A percentile compares a stretch with the other conserved stretches of the same genome.
Evolutionary conservation across 2,888 invertebrate species (phyloP).

Genomic region (Omphaloscelis lunosa): DNA sequence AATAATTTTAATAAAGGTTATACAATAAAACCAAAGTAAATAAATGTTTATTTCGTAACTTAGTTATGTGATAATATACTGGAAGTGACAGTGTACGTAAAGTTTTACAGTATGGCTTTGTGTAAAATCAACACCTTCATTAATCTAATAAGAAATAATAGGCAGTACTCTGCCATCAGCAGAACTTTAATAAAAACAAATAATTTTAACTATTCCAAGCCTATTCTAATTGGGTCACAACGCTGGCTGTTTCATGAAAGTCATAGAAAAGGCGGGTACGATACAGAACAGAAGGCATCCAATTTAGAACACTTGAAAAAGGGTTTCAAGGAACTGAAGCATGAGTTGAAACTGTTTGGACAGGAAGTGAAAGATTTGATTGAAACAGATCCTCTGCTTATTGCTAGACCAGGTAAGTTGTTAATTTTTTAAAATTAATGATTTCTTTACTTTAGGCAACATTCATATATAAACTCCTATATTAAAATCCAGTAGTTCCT

Average conservation of each 20-base stretch:
- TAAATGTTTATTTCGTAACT: slow-evolving; percentile 21
- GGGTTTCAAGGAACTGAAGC: slow-evolving; percentile 92
- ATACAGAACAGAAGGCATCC: slow-evolving; percentile 81
- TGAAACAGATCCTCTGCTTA: slow-evolving; percentile 91
- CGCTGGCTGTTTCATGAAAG: slow-evolving; percentile 90
- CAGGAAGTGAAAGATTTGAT: slow-evolving; percentile 93
- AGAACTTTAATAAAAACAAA: slow-evolving; percentile 69
- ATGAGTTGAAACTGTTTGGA: slow-evolving; percentile 92
- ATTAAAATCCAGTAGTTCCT: background rate
- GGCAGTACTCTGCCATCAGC: slow-evolving; percentile 72
- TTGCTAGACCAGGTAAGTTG: slow-evolving; percentile 88
- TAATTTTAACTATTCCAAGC: slow-evolving; percentile 61
- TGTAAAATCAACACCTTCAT: slow-evolving; percentile 66
- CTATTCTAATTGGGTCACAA: slow-evolving; percentile 69
- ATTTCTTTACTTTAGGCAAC: background rate
- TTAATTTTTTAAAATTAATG: background rate
- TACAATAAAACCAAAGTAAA: slow-evolving; percentile 17
- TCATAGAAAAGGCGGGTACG: slow-evolving; percentile 92
- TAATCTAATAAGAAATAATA: slow-evolving; percentile 65
- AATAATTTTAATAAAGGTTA: slow-evolving; percentile 28
- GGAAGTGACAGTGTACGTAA: slow-evolving; percentile 10
- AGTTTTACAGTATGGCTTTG: slow-evolving; percentile 65
- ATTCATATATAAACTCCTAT: background rate
- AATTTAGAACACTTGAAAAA: slow-evolving; percentile 90
- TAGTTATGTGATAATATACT: slow-evolving; percentile 18